Percentiles rank a stretch among this genome's conserved stretches.
phyloP scores from a whole-genome alignment of 2,113 vertebrate genomes.

The Panthera leo region DNA sequence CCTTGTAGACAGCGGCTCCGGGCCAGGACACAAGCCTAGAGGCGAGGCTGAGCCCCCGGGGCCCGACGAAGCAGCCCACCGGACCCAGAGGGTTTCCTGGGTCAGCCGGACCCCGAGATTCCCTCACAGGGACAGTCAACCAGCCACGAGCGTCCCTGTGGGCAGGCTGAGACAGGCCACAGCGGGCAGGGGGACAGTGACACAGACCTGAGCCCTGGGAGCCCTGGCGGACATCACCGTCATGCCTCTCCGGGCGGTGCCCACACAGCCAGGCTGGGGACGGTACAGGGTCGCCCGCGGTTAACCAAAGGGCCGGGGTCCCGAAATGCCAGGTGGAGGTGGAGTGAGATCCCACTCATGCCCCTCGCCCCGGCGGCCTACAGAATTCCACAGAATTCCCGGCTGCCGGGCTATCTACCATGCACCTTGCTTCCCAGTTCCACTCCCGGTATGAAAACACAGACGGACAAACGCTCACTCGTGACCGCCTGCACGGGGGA shows the following conservation, averaged over 20 bases:
- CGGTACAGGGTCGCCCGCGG: too few relatives aligned
- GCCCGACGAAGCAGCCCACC: background rate
- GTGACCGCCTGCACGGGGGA: background rate
- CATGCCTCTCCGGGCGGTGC: background rate
- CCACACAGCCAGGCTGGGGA: background rate
- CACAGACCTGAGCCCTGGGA: background rate
- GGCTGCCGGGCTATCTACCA: background rate
- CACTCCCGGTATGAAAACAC: background rate
- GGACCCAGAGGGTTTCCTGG: background rate
- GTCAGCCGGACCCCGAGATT: accelerated
- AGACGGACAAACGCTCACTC: background rate
- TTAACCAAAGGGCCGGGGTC: too few relatives aligned
- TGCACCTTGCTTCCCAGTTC: background rate
- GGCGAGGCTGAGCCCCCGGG: background rate
- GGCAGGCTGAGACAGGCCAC: background rate
- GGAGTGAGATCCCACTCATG: too few relatives aligned
- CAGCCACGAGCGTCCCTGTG: background rate
- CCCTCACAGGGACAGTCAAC: background rate
- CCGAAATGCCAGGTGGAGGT: too few relatives aligned
- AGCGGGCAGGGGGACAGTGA: too few relatives aligned
- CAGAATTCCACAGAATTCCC: background rate
- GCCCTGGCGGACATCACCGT: too few relatives aligned
- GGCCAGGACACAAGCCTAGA: background rate
- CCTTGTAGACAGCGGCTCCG: background rate
- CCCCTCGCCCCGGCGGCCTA: too few relatives aligned